Conservation (phyloP, 2,888 invertebrate species). For the Keiferia lycopersicella region DNA sequence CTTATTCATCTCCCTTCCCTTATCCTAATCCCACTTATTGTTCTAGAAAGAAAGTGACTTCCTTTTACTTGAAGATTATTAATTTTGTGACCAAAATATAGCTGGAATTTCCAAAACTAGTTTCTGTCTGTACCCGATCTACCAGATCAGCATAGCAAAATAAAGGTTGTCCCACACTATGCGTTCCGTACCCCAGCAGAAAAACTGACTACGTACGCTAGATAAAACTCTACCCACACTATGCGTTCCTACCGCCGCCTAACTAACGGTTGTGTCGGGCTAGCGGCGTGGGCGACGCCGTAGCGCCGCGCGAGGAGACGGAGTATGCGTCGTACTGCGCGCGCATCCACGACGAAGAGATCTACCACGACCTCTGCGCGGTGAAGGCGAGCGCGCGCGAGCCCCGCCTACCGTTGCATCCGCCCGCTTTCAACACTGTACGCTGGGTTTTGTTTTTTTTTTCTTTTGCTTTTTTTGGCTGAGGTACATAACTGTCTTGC, state of each 20-base stretch:
- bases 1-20: no score
- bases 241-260: slow-evolving; percentile 6
- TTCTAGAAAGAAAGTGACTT: no score
- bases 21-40: no score
- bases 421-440: slow-evolving; percentile 77
- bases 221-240: no score
- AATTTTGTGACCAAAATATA: no score
- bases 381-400: slow-evolving; percentile 81
- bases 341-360: slow-evolving; percentile 92
- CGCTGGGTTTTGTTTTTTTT: slow-evolving; percentile 53
- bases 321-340: slow-evolving; percentile 86
- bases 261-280: slow-evolving; percentile 29
- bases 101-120: no score
- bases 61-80: no score
- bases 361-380: slow-evolving; percentile 96
- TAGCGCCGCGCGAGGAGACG: slow-evolving; percentile 68
- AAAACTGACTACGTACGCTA: no score
- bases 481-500: no score
- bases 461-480: slow-evolving; percentile 39
- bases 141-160: no score
- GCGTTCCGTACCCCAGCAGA: no score
- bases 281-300: slow-evolving; percentile 56
- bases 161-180: neutral
- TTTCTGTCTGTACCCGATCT: no score
- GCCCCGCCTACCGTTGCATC: slow-evolving; percentile 69